Base-by-base conservation (phyloP, 2,888 invertebrate genomes). In the Silvanus unidentatus region DNA sequence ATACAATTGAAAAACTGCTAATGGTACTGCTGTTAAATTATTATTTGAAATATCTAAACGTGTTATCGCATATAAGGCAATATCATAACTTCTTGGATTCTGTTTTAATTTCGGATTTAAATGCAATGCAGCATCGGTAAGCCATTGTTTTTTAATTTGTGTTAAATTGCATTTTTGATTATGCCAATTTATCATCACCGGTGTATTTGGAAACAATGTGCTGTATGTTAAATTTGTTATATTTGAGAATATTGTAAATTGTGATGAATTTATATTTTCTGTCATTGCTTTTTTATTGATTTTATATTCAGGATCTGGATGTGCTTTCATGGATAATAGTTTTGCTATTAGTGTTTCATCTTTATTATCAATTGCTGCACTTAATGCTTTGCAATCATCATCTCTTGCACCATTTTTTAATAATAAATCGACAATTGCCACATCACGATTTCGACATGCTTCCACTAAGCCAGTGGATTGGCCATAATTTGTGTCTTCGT, bases 121-220 rank as follows among this genome's bases (percentile, higher is more conserved):
- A 47, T 87, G 84, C 30, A 90, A 72, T 1, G 90, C 86, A 1
- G 94, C 93, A 57, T 84, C 83, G 2, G 84, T 80, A 40, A 97
- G 71, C 94, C 95, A 96, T 27, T 84, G 82, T 48, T 86, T 75
- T 68, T 75, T 86, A 9, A 93, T 77, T 57, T 81, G 79, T n/a
- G 80, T 79, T 44, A 91, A 69, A 48, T 79, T 77, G 57, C 82
- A 83, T 56, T 78, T 80, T 55, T 88, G 84, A 60, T 88, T 84
- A 56, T 95, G 88, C 97, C 97, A 98, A 70, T 93, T 91, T 40
- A 97, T 79, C 79, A 88, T 87, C 1, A 91, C 89, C 0, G 94
- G 82, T 8, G 83, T 82, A 54, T 85, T 83, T 1, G 95, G 91
- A 65, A 88, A 89, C 58, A 90, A 76, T 8, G 86, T 79, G 57